These are phyloP conservation scores for Vidua chalybeata DNA, from an alignment of 2,113 vertebrate genomes.

Conservation along the genomic window DNA sequence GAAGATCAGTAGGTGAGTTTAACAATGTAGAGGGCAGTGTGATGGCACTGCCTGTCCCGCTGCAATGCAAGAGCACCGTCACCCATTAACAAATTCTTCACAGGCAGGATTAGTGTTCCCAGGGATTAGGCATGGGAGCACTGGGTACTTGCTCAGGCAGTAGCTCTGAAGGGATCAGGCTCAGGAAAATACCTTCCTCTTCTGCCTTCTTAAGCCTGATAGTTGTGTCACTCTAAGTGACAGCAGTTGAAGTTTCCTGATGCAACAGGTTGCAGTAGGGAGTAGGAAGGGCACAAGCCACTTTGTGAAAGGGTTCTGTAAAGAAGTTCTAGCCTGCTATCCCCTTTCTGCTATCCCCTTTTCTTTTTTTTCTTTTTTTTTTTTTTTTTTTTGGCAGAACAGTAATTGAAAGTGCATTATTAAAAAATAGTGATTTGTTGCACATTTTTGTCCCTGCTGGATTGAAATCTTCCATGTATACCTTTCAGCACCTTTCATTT, in stretches of 20 bases:
- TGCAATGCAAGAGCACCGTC: rapidly evolving
- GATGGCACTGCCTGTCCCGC: rapidly evolving
- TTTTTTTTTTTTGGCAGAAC: neutral
- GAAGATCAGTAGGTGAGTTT: neutral
- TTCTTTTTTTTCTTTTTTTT: neutral
- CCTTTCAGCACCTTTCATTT: neutral
- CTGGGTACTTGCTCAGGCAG: neutral
- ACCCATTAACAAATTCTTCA: neutral
- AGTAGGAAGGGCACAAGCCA: neutral
- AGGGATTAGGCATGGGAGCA: neutral
- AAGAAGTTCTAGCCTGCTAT: neutral
- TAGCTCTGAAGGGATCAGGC: neutral
- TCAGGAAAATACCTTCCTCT: neutral
- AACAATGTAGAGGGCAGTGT: neutral
- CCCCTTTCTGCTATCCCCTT: rapidly evolving
- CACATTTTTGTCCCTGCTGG: neutral
- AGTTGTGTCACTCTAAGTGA: neutral
- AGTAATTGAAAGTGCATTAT: neutral
- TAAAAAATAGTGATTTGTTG: neutral
- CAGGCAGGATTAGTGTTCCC: neutral
- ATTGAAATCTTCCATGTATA: neutral
- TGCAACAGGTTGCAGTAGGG: neutral
- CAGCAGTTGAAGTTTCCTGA: neutral
- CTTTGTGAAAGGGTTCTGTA: neutral
- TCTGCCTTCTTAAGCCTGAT: neutral